These are phyloP conservation scores for Adineta ricciae DNA, from an alignment of 2,888 invertebrate species.

Conservation along the genomic window DNA sequence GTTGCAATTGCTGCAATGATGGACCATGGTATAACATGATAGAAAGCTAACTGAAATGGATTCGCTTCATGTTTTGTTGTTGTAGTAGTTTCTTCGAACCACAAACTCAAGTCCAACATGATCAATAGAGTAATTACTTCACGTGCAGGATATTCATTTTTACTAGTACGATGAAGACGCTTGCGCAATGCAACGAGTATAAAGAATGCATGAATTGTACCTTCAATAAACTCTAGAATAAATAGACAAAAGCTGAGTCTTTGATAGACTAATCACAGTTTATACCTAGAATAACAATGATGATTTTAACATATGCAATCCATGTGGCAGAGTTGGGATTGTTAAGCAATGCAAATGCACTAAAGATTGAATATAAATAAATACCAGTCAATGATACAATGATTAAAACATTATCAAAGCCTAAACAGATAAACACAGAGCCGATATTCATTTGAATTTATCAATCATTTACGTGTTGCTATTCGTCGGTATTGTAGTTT, in stretches of 20 bases:
- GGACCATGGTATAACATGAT: conserved; percentile 32
- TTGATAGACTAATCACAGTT: no score
- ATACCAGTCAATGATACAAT: background rate
- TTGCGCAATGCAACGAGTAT: background rate
- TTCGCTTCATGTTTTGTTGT: conserved; percentile 31
- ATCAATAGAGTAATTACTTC: conserved; percentile 29
- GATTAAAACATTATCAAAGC: conserved; percentile 8
- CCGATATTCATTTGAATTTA: no score
- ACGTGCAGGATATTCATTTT: conserved; percentile 24
- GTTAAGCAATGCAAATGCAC: background rate
- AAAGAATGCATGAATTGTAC: conserved; percentile 5
- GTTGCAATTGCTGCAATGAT: conserved; percentile 26
- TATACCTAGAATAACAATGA: conserved; percentile 12
- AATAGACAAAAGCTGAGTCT: background rate
- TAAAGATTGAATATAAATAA: conserved; percentile 18
- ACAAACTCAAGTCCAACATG: conserved; percentile 25
- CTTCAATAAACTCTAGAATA: conserved; percentile 19
- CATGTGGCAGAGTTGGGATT: background rate
- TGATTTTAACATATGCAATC: conserved; percentile 21
- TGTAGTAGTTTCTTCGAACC: conserved; percentile 31
- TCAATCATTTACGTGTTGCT: background rate
- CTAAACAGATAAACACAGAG: background rate
- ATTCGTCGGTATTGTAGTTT: background rate
- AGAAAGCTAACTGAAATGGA: conserved; percentile 29
- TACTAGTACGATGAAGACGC: background rate